Base-by-base conservation (phyloP, 2,888 invertebrate species). In the Cataglyphis cursor region DNA sequence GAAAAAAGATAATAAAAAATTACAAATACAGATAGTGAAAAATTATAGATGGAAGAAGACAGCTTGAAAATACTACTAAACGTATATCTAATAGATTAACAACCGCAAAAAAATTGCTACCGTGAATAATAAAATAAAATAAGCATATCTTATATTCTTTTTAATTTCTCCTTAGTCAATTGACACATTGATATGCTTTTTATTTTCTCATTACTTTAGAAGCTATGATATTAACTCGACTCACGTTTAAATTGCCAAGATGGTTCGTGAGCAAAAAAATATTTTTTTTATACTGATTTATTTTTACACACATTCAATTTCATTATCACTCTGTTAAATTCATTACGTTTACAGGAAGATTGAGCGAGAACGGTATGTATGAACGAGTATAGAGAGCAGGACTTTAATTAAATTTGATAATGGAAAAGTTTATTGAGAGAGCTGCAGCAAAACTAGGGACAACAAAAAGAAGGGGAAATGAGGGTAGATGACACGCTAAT, bases 361-460 rank as follows among this genome's bases (percentile, higher is more conserved):
- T 66, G 28, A 48, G 24, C 66, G n/a, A 24, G 48, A 38, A 61
- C 48, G 44, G 41, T 38, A 57, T 72, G 41, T 65, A 68, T 28
- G 10, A 5, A 28, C 38, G 28, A 6, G 38, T 44, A 61, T 24
- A 41, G 38, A 31, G 28, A 59, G 12, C 84, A 59, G 12, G 74
- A 81, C 85, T 90, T 90, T 90, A 90, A 90, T 90, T 90, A 90
- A 90, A 90, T 85, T 83, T 83, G 83, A 85, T 89, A 90, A 90
- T 89, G 85, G 87, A 87, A 83, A 87, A 88, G 78, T 88, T 89
- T 88, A 89, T 87, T 84, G 51, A 51, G 44, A 48, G 85, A 85
- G 84, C 64, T 65, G 48, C 24, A 5, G 35, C 9, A 54, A 64
- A 31, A 81, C 51, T n/a, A 61, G 59, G 35, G 38, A 15, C 51